phyloP scores from a whole-genome alignment of 2,888 invertebrate species.

The Drosophila histrio region DNA sequence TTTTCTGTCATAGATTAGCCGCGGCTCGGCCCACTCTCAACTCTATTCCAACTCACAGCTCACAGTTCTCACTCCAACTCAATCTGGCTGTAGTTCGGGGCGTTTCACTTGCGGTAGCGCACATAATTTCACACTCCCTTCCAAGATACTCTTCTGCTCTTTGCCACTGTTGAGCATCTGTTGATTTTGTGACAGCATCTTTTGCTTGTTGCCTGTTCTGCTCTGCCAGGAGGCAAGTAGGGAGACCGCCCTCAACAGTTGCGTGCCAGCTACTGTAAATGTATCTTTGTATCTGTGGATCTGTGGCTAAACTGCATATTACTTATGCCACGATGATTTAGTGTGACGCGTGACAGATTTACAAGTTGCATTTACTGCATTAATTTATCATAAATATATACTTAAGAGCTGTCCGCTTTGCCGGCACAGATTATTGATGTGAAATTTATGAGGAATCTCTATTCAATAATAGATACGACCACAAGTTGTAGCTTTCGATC shows the following conservation, averaged over 20 bases:
- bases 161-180: conserved; percentile 63
- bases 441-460: conserved; percentile 3
- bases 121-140: conserved; percentile 72
- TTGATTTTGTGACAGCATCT: conserved; percentile 50
- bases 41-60: not conserved
- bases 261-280: conserved; percentile 7
- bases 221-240: conserved; percentile 17
- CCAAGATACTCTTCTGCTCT: conserved; percentile 1
- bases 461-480: conserved; percentile 7
- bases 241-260: conserved; percentile 24
- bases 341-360: conserved; percentile 83
- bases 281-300: conserved; percentile 14
- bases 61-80: not conserved
- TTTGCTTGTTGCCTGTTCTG: conserved; percentile 17
- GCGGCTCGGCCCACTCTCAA: conserved; percentile 52
- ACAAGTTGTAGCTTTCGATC: not conserved
- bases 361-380: conserved; percentile 80
- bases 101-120: conserved; percentile 59
- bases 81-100: conserved; percentile 20
- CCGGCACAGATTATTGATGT: conserved; percentile 16
- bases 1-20: conserved; percentile 79
- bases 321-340: conserved; percentile 81
- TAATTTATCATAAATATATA: conserved; percentile 79
- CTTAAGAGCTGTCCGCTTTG: conserved; percentile 38
- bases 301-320: conserved; percentile 68